Conservation (phyloP, 2,113 vertebrate genomes). For the Pangasianodon gigas region DNA sequence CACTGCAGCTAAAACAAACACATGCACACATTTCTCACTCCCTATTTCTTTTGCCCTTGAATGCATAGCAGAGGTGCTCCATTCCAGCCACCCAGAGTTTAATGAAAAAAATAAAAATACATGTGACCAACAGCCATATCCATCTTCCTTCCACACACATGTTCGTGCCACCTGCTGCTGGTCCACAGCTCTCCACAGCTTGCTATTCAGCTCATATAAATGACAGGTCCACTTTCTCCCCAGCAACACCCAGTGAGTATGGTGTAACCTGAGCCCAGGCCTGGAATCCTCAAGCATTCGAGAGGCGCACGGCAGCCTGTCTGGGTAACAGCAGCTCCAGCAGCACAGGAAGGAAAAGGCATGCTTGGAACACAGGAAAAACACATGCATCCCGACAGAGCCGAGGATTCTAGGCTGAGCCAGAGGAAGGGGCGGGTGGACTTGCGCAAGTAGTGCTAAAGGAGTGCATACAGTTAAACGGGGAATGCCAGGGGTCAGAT, state of each 20-base stretch:
- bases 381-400: slow-evolving; percentile 35
- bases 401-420: background rate
- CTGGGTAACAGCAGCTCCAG: slow-evolving; percentile 51
- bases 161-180: slow-evolving; percentile 40
- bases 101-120: background rate
- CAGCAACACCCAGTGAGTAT: slow-evolving; percentile 35
- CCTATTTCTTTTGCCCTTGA: background rate
- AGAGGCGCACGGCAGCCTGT: slow-evolving; percentile 23
- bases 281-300: slow-evolving; percentile 41
- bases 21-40: background rate
- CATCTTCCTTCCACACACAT: background rate
- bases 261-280: slow-evolving; percentile 23
- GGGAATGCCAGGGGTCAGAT: slow-evolving; percentile 59
- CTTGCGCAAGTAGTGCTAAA: slow-evolving; percentile 52
- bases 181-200: slow-evolving; percentile 6
- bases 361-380: slow-evolving; percentile 52
- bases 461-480: slow-evolving; percentile 62
- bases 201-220: slow-evolving; percentile 26
- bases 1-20: background rate
- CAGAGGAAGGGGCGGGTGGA: background rate
- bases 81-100: slow-evolving; percentile 10
- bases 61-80: background rate
- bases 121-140: background rate
- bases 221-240: slow-evolving; percentile 42
- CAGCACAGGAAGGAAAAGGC: slow-evolving; percentile 60